Base-by-base conservation (phyloP, 1,140 invertebrate genomes). In the Zelostemma sp. region DNA sequence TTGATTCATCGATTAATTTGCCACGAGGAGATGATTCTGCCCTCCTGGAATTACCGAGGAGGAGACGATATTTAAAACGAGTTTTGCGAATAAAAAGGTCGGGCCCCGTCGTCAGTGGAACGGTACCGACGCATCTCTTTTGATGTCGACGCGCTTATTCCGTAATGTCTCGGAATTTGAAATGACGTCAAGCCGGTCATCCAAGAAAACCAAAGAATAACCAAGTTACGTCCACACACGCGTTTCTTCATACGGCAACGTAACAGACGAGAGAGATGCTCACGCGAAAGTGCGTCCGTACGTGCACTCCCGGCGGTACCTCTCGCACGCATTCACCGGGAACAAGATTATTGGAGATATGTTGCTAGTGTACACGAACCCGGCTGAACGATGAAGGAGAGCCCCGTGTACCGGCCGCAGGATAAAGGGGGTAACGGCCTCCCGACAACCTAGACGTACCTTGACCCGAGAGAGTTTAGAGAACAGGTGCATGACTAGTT, bases 351-450 rank as follows among this genome's bases (percentile, higher is more conserved):
- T 75, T 63, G 63, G 58, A 77, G 74, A 77, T 74, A 75, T 50
- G 65, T 69, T 67, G 67, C 69, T 60, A 61, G 59, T 68, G 56
- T 68, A 66, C 65, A 66, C 65, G 68, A 72, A 70, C 53, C 21
- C n/a, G 61, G 41, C 40, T 60, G 43, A 45, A 62, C 60, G 51
- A 45, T 48, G 35, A 63, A 60, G 50, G 60, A 69, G 62, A 73
- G 56, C 56, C 65, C 58, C 58, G 59, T 64, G 54, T 53, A 61
- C n/a, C n/a, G n/a, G n/a, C n/a, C n/a, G n/a, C n/a, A n/a, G n/a
- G n/a, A n/a, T n/a, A 69, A 75, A 81, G 73, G 74, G 81, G 80
- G 77, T 80, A 84, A 84, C 75, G 82, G 78, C 81, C 81, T 83
- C 78, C 74, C 67, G 74, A 81, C 80, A 81, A 61, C 80, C 81